phyloP scores from a whole-genome alignment of 2,113 vertebrate species.

The Larimichthys crocea region DNA sequence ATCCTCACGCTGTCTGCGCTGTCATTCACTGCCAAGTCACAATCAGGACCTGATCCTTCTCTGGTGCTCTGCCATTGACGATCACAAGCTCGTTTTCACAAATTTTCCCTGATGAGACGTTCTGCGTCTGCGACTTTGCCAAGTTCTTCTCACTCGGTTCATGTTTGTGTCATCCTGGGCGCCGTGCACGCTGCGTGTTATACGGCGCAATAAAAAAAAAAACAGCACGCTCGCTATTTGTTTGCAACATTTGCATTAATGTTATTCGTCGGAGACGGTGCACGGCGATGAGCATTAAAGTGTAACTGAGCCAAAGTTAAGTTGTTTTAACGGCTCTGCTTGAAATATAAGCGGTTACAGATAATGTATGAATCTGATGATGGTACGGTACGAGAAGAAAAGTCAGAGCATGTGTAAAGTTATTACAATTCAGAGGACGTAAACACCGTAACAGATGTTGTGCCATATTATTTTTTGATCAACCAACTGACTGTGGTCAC shows the following conservation, averaged over 20 bases:
- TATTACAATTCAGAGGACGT: no score
- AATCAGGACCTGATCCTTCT: neutral
- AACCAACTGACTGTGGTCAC: no score
- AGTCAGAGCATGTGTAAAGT: no score
- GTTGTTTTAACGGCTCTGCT: no score
- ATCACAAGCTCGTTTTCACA: neutral
- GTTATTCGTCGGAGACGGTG: neutral
- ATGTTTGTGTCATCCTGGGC: neutral
- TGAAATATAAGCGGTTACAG: no score
- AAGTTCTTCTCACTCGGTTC: neutral
- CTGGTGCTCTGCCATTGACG: neutral
- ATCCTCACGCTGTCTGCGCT: constrained; percentile 13
- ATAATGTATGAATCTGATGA: no score
- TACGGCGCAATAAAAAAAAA: no score
- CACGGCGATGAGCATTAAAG: neutral
- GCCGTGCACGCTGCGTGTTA: no score
- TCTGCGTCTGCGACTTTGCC: neutral
- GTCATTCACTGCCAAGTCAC: neutral
- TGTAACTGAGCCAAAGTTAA: no score
- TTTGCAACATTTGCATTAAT: neutral
- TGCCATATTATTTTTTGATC: no score
- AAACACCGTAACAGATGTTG: no score
- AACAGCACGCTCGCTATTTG: neutral
- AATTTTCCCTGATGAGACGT: neutral
- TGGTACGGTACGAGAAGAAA: no score